Conservation (phyloP, 2,888 invertebrate species). For the Cantharis rufa region DNA sequence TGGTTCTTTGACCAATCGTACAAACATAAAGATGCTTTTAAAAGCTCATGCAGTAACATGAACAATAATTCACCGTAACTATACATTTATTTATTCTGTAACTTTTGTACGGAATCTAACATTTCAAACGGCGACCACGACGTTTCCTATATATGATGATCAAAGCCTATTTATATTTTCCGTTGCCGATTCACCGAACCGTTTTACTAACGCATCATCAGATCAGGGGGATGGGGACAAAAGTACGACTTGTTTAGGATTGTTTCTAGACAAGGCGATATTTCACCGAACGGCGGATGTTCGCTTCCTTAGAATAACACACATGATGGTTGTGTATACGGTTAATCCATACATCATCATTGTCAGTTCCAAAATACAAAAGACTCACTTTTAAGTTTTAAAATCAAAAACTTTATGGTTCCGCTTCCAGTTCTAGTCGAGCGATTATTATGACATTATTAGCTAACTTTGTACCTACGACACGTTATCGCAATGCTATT, state of each 20-base stretch:
- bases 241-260: constrained; percentile 54
- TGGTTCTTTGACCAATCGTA: constrained; percentile 18
- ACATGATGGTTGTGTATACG: constrained; percentile 51
- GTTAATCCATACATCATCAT: constrained; percentile 51
- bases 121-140: constrained; percentile 31
- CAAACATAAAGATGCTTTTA: constrained; percentile 19
- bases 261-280: constrained; percentile 55
- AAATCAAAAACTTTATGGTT: not conserved
- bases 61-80: constrained; percentile 47
- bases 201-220: constrained; percentile 55
- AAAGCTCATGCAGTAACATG: not conserved
- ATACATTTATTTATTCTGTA: constrained; percentile 48
- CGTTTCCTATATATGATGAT: constrained; percentile 50
- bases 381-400: not conserved
- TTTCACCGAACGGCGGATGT: constrained; percentile 56
- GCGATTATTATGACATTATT: not conserved
- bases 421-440: not conserved
- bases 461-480: not conserved
- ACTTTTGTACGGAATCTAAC: constrained; percentile 38
- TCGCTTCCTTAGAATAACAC: constrained; percentile 56
- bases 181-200: constrained; percentile 50
- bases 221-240: constrained; percentile 50
- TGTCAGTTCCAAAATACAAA: constrained; percentile 37
- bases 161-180: constrained; percentile 55
- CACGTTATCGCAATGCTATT: too few species aligned